phyloP scores from a whole-genome alignment of 2,113 vertebrate genomes.

The Eidolon helvum region DNA sequence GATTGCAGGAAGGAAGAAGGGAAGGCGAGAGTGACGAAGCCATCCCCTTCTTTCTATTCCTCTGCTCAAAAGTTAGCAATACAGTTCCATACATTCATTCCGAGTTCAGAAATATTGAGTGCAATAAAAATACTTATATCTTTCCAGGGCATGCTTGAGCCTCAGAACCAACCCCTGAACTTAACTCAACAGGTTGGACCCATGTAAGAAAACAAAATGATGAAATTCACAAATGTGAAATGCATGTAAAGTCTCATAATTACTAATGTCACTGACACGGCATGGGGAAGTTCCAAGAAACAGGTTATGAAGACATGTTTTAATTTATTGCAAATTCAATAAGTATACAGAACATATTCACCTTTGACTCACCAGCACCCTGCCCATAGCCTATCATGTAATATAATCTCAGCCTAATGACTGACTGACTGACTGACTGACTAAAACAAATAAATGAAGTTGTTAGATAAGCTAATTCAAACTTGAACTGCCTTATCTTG shows the following conservation, averaged over 20 bases:
- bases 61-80: background rate
- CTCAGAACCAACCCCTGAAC: background rate
- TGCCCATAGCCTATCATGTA: background rate
- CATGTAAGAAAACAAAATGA: background rate
- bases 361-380: background rate
- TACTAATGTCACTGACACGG: background rate
- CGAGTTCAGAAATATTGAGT: background rate
- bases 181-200: background rate
- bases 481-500: background rate
- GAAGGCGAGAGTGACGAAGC: background rate
- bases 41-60: background rate
- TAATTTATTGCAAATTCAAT: background rate
- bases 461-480: background rate
- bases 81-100: background rate
- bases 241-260: background rate
- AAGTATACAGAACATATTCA: background rate
- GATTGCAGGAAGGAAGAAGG: background rate
- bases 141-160: background rate
- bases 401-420: background rate
- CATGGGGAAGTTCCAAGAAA: background rate
- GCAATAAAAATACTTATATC: background rate
- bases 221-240: background rate
- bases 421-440: background rate
- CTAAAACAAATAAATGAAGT: background rate
- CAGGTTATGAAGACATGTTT: background rate